Percentiles rank a stretch among this genome's conserved stretches.
phyloP scores from a whole-genome alignment of 1,140 invertebrate genomes.

The Tyrophagus putrescentiae region DNA sequence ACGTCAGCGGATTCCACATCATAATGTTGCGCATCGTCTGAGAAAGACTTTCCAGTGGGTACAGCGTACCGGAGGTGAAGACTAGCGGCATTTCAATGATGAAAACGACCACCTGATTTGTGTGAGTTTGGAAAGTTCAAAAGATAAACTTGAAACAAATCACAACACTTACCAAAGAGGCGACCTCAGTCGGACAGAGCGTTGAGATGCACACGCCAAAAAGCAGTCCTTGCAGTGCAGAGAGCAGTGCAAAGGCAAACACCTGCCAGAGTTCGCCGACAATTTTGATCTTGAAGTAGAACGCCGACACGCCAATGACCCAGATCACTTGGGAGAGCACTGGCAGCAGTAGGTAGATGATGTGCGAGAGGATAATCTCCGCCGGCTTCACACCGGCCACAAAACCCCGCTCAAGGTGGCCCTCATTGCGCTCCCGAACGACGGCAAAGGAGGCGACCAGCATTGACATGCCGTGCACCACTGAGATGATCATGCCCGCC shows the following conservation, averaged over 20 bases:
- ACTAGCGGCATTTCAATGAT: constrained; percentile 43
- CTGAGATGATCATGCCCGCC: constrained; percentile 84
- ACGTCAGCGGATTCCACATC: constrained; percentile 66
- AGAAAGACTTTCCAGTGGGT: constrained; percentile 84
- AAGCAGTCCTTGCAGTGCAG: constrained; percentile 78
- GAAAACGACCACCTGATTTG: neutral
- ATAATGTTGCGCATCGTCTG: constrained; percentile 60
- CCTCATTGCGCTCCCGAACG: constrained; percentile 78
- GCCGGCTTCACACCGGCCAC: constrained; percentile 72
- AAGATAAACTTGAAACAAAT: constrained; percentile 65
- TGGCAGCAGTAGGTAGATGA: constrained; percentile 81
- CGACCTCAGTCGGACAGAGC: constrained; percentile 69
- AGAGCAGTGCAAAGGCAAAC: constrained; percentile 52
- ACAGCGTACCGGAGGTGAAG: constrained; percentile 67
- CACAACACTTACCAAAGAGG: constrained; percentile 71
- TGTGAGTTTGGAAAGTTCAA: constrained; percentile 32
- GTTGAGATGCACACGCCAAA: constrained; percentile 79
- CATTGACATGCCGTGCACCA: constrained; percentile 77
- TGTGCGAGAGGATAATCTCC: constrained; percentile 79
- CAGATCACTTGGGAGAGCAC: constrained; percentile 79
- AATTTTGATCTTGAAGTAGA: constrained; percentile 61
- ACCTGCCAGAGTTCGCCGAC: constrained; percentile 60
- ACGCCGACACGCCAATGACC: constrained; percentile 65
- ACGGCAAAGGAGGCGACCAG: constrained; percentile 76
- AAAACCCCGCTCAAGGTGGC: constrained; percentile 68